Evolutionary conservation across 2,113 vertebrate genomes (phyloP).

Genomic region (Corydoras sp.): DNA sequence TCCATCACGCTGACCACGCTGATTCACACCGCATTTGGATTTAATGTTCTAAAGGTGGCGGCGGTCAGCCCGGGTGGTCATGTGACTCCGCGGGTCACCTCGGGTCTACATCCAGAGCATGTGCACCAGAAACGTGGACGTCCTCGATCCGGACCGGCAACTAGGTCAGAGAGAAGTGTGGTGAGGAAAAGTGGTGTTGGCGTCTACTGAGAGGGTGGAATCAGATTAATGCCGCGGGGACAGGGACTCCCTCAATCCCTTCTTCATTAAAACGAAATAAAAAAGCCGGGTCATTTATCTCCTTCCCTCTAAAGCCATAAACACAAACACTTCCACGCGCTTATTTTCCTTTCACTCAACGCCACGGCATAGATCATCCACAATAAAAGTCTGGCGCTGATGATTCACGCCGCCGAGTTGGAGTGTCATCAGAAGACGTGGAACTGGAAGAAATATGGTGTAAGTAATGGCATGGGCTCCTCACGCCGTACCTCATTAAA

Average conservation of each 20-base stretch:
- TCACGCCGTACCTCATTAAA: neutral
- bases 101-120: too few relatives aligned
- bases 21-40: too few relatives aligned
- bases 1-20: too few relatives aligned
- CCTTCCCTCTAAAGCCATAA: slow-evolving; percentile 65
- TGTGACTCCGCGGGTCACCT: too few relatives aligned
- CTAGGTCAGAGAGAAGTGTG: slow-evolving; percentile 57
- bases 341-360: slow-evolving; percentile 41
- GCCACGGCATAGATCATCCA: slow-evolving; percentile 56
- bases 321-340: slow-evolving; percentile 61
- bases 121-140: too few relatives aligned
- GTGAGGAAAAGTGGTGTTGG: slow-evolving; percentile 33
- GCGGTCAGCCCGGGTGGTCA: too few relatives aligned
- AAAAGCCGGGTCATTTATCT: slow-evolving; percentile 70
- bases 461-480: slow-evolving; percentile 27
- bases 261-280: slow-evolving; percentile 76
- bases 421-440: slow-evolving; percentile 61
- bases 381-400: slow-evolving; percentile 52
- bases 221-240: slow-evolving; percentile 51
- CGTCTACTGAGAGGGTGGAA: slow-evolving; percentile 43
- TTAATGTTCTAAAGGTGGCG: too few relatives aligned
- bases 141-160: slow-evolving; percentile 42
- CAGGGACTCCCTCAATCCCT: slow-evolving; percentile 63
- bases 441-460: slow-evolving; percentile 49
- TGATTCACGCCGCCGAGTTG: slow-evolving; percentile 60